Evolutionary conservation across 37 sponge, comb jelly and placozoan species (phyloP).

Genomic region (Spongilla lacustris): DNA sequence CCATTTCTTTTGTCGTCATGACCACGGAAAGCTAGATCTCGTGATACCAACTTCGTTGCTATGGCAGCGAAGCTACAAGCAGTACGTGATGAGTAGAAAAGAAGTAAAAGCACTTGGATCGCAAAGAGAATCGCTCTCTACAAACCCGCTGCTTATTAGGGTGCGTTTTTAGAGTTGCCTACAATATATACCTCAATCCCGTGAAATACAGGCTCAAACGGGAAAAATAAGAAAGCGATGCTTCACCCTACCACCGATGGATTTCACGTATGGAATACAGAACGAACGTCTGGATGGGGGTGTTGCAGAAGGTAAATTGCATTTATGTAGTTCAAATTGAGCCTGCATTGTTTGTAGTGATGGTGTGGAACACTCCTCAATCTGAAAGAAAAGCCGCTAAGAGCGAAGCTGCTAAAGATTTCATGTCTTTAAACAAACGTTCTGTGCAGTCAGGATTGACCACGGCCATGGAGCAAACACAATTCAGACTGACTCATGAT

Average conservation of each 20-base stretch:
- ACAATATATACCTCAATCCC: not conserved
- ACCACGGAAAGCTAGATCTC: not conserved
- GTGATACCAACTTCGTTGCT: not conserved
- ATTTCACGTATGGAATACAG: conserved; percentile 82
- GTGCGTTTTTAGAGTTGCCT: not conserved
- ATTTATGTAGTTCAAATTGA: not conserved
- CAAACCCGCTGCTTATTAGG: conserved; percentile 64
- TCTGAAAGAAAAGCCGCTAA: not conserved
- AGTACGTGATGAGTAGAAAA: conserved; percentile 52
- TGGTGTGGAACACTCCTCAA: conserved; percentile 52
- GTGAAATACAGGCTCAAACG: conserved; percentile 51
- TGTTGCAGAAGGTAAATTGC: conserved; percentile 58
- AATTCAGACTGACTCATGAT: conserved; percentile 87
- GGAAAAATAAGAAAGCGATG: conserved; percentile 56
- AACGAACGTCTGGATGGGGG: conserved; percentile 73
- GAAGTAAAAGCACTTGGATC: conserved; percentile 55
- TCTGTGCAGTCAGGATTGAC: conserved; percentile 83
- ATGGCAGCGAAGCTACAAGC: not conserved
- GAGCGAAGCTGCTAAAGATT: conserved; percentile 70
- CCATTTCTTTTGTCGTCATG: not conserved
- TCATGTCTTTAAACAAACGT: conserved; percentile 78
- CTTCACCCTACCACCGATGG: conserved; percentile 74
- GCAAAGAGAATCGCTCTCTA: conserved; percentile 58
- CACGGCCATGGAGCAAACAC: conserved; percentile 86
- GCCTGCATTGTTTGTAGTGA: not conserved